phyloP scores from a whole-genome alignment of 2,113 vertebrate species.

The Ardeotis arabs region DNA sequence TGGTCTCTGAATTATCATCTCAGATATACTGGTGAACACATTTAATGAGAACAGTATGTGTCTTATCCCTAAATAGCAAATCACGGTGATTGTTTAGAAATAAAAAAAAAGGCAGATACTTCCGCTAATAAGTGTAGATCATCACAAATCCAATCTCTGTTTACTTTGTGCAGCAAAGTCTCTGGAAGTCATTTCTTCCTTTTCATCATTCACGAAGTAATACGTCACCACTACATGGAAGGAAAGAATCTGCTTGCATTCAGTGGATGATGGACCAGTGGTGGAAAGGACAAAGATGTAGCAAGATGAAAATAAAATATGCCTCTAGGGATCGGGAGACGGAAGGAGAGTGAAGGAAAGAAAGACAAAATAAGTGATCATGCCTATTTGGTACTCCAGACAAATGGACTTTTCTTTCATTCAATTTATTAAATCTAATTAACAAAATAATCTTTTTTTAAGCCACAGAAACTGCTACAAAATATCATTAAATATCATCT shows the following conservation, averaged over 20 bases:
- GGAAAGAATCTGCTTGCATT: background rate
- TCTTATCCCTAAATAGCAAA: background rate
- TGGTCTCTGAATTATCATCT: background rate
- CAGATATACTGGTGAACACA: background rate
- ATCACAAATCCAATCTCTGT: background rate
- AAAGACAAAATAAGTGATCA: background rate
- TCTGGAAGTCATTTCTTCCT: background rate
- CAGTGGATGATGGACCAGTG: background rate
- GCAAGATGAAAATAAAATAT: background rate
- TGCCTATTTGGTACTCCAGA: background rate
- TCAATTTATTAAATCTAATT: constrained; percentile 27
- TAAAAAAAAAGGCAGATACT: background rate
- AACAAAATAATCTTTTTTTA: background rate
- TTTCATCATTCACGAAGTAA: background rate
- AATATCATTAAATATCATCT: background rate
- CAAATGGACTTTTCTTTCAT: background rate
- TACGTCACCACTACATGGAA: background rate
- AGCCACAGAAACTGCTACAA: background rate
- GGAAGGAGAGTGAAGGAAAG: background rate
- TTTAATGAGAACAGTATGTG: background rate
- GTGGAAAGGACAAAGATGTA: background rate
- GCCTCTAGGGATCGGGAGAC: background rate
- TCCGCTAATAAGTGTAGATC: background rate
- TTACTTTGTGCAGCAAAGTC: background rate
- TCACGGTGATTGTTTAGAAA: background rate